These are phyloP conservation scores for Aplocera efformata DNA, from an alignment of 2,888 invertebrate genomes.

Conservation along the genomic window DNA sequence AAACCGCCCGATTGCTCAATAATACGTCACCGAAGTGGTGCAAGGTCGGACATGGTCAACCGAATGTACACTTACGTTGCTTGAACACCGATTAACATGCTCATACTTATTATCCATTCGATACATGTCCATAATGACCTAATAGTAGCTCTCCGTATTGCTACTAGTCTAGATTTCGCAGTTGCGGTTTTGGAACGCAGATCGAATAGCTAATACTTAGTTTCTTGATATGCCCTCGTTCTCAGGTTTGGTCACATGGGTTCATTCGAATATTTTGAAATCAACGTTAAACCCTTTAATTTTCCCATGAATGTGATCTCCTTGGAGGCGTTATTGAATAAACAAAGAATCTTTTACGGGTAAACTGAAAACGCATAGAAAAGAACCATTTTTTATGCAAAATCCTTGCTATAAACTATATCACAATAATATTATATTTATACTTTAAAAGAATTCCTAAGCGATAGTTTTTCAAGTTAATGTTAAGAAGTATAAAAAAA, in stretches of 20 bases:
- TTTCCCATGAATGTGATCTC: too few species aligned
- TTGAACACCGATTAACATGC: background rate
- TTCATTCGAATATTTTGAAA: slow-evolving; percentile 3
- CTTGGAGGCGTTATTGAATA: too few species aligned
- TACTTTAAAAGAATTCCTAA: too few species aligned
- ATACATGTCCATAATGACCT: background rate
- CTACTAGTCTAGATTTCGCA: slow-evolving; percentile 17
- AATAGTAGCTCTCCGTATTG: background rate
- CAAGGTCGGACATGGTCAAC: background rate
- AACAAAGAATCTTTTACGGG: too few species aligned
- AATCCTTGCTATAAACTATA: too few species aligned
- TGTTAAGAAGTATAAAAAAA: too few species aligned
- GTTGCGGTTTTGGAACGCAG: slow-evolving; percentile 25
- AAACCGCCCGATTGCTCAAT: background rate
- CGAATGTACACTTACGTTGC: background rate
- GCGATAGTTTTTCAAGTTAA: too few species aligned
- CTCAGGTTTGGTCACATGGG: slow-evolving; percentile 18
- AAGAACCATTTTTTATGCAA: too few species aligned
- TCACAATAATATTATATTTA: too few species aligned
- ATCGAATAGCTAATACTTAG: slow-evolving; percentile 29
- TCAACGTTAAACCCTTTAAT: too few species aligned
- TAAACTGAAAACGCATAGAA: too few species aligned
- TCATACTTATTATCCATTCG: too few species aligned
- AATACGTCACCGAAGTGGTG: background rate
- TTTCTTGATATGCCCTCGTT: slow-evolving; percentile 26